Percentiles rank a stretch among this genome's conserved stretches.
Conservation (phyloP, 2,113 vertebrate species). For the Hiodon alosoides region DNA sequence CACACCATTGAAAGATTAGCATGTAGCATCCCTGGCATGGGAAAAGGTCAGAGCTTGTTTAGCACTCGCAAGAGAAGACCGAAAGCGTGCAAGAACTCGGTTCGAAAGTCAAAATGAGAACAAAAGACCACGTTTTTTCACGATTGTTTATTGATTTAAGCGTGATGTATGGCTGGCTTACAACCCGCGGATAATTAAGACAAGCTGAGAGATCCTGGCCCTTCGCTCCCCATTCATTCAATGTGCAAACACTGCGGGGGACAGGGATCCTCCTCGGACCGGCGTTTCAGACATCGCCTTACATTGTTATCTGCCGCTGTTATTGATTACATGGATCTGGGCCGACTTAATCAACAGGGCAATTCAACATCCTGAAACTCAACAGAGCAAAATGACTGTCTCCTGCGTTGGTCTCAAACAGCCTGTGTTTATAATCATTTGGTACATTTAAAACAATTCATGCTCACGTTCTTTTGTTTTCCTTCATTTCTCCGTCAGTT, state of each 20-base stretch:
- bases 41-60: background rate
- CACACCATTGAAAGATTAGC: background rate
- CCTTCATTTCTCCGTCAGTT: too few relatives aligned
- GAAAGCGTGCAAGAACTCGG: background rate
- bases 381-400: background rate
- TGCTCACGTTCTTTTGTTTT: too few relatives aligned
- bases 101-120: background rate
- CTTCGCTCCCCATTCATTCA: too few relatives aligned
- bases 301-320: background rate
- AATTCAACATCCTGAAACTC: background rate
- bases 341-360: background rate
- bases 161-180: slow-evolving; percentile 2
- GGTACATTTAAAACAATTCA: background rate
- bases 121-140: slow-evolving; percentile 19
- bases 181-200: slow-evolving; percentile 1
- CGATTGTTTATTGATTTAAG: slow-evolving; percentile 13
- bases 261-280: background rate
- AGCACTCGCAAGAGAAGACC: background rate
- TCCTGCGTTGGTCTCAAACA: background rate
- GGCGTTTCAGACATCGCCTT: too few relatives aligned
- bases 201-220: background rate
- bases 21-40: background rate
- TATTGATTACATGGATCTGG: slow-evolving; percentile 6
- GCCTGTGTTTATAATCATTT: background rate
- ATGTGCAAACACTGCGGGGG: too few relatives aligned